phyloP scores from a whole-genome alignment of 1,140 invertebrate species.

The Liolophura sinensis region DNA sequence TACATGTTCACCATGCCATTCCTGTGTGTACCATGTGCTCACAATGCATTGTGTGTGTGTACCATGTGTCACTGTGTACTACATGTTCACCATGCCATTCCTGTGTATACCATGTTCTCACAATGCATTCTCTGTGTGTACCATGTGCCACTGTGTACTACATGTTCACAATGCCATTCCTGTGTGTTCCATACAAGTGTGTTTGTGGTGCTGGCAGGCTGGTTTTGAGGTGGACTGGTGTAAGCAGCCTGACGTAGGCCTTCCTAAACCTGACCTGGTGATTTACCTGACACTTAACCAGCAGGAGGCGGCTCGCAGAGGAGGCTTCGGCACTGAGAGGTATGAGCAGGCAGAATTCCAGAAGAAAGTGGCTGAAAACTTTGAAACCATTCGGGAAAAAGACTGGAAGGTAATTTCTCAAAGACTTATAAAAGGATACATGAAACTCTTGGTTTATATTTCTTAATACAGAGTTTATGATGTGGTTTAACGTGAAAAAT shows the following conservation, averaged over 20 bases:
- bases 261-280: conserved; percentile 86
- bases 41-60: no score
- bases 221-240: conserved; percentile 82
- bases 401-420: conserved; percentile 63
- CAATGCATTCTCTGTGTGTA: no score
- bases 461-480: no score
- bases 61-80: no score
- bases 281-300: conserved; percentile 71
- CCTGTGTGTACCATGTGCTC: no score
- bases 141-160: no score
- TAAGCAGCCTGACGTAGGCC: conserved; percentile 76
- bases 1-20: no score
- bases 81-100: no score
- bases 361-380: conserved; percentile 72
- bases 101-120: no score
- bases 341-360: conserved; percentile 70
- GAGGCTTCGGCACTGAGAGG: conserved; percentile 83
- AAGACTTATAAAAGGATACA: conserved; percentile 9
- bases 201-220: conserved; percentile 42
- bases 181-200: conserved; percentile 27
- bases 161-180: no score
- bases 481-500: no score
- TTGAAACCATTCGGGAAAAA: conserved; percentile 66
- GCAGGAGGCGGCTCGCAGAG: conserved; percentile 66
- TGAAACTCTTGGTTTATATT: neutral